phyloP scores from a whole-genome alignment of 2,888 invertebrate species.

The Cistogaster globosa region DNA sequence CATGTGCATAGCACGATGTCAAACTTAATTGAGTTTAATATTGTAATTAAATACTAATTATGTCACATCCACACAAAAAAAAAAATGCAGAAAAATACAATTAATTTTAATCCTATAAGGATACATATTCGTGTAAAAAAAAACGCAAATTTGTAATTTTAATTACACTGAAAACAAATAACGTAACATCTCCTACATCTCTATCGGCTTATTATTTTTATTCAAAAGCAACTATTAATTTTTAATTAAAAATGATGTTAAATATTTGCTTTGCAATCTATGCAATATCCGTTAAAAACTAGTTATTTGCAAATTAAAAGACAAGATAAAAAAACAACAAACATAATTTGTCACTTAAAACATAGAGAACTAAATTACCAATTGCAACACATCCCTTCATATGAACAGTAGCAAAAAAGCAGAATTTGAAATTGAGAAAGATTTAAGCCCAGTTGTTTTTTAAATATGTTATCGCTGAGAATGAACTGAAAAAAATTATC shows the following conservation, averaged over 20 bases:
- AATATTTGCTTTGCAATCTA: constrained; percentile 16
- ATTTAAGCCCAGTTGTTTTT: no score
- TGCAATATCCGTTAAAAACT: constrained; percentile 59
- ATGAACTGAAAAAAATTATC: no score
- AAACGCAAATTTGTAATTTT: neutral
- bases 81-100: neutral
- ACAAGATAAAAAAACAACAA: neutral
- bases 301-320: constrained; percentile 53
- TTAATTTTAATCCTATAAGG: neutral
- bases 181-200: no score
- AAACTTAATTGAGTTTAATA: no score
- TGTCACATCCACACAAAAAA: no score
- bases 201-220: no score
- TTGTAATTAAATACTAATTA: no score
- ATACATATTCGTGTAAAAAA: neutral
- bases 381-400: neutral
- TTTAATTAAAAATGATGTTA: constrained; percentile 39
- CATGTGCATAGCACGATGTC: no score
- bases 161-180: constrained; percentile 12
- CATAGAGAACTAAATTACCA: neutral
- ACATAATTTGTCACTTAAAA: neutral
- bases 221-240: constrained; percentile 41
- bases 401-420: no score
- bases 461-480: no score
- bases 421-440: no score